Evolutionary conservation across 2,797 vertebrate genomes (phyloP).

Genomic region (Gymnopithys bicolor): DNA sequence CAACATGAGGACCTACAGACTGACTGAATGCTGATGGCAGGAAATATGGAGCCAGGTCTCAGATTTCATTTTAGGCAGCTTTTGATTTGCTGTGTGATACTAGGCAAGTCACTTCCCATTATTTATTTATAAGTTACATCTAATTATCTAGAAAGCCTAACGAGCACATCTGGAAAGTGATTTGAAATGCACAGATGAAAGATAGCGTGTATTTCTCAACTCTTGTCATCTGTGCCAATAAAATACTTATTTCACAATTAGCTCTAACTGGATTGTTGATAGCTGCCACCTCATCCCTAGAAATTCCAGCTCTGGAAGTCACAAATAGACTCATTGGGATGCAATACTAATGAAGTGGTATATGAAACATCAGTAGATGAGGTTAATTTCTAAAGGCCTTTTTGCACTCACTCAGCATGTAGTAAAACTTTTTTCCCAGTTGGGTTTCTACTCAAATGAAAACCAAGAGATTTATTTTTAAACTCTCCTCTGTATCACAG

Average conservation of each 20-base stretch:
- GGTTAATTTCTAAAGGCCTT: background rate
- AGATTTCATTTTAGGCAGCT: background rate
- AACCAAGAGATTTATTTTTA: background rate
- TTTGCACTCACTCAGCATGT: background rate
- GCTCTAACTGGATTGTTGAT: slow-evolving; percentile 44
- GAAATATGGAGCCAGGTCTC: background rate
- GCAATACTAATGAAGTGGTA: slow-evolving; percentile 11
- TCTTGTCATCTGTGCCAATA: slow-evolving; percentile 28
- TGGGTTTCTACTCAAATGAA: background rate
- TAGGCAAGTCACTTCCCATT: slow-evolving; percentile 13
- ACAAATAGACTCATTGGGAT: background rate
- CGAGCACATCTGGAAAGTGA: slow-evolving; percentile 41
- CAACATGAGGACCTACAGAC: background rate
- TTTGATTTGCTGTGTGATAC: slow-evolving; percentile 6
- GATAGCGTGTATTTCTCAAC: slow-evolving; percentile 26
- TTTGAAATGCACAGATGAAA: slow-evolving; percentile 46
- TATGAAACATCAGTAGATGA: slow-evolving; percentile 16
- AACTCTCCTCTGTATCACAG: background rate
- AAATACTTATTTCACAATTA: slow-evolving; percentile 51
- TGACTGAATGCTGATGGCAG: background rate
- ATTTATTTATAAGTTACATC: slow-evolving; percentile 36
- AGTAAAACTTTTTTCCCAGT: background rate
- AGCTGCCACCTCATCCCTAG: slow-evolving; percentile 22
- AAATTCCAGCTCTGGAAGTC: slow-evolving; percentile 41
- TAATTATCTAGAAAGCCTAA: slow-evolving; percentile 42